Base-by-base conservation (phyloP, 2,888 invertebrate genomes). In the Eupithecia pulchellata region DNA sequence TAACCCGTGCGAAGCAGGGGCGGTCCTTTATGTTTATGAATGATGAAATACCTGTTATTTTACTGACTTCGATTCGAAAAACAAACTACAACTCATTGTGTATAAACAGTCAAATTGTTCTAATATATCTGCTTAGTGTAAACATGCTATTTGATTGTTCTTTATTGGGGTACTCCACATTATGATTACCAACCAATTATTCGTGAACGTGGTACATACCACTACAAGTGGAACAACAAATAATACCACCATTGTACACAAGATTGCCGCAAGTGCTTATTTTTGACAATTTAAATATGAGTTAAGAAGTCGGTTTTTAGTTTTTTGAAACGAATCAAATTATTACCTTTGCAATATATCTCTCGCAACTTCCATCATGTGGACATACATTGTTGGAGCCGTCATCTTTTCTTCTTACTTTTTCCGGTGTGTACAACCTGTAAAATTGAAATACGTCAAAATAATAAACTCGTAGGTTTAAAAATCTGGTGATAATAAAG, bases 391-490 rank as follows among this genome's bases (percentile, higher is more conserved):
- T 85, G 20, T 83, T 72, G 0, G 78, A 79, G 0, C 81, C 81
- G 1, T 89, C 86, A 6, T 82, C 71, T 84, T 89, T 90, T 76
- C 81, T 80, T 76, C 86, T 86, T 0, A 94, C 93, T 80, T 91
- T 93, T 70, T 94, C 93, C 55, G 94, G 90, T 39, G 91, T 92
- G 69, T 88, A 94, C 20, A 94, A 81, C 94, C 94, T 94, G 76
- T 55, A 29, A 25, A 52, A 32, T 13, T 1, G 13, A 55, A 64
- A n/a, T 20, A 52, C 2, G 30, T 11, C 14, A n/a, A n/a, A n/a
- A n/a, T n/a, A n/a, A n/a, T n/a, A n/a, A n/a, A n/a, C n/a, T n/a
- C n/a, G n/a, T 36, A 36, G 0, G 4, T 4, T 14, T 14, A 36
- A 36, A 4, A 36, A 13, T 17, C 14, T 0, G 14, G 14, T 14